Percentiles rank a stretch among this genome's conserved stretches.
Evolutionary conservation across 1,140 invertebrate species (phyloP).

Genomic region (Polypedilum vanderplanki): DNA sequence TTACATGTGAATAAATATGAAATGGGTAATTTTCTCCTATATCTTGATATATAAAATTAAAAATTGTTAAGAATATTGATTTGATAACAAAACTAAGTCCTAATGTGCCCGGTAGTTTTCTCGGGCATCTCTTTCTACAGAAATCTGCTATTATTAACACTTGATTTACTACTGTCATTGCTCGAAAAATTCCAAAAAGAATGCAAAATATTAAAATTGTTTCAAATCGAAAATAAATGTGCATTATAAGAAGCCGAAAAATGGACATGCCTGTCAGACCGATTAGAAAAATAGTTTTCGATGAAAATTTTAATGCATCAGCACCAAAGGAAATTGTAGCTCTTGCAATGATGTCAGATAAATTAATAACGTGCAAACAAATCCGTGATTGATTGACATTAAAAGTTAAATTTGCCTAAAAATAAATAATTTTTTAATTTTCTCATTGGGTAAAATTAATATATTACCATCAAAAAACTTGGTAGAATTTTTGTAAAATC

Average conservation of each 20-base stretch:
- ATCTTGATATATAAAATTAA: background rate
- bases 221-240: background rate
- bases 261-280: background rate
- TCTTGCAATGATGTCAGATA: background rate
- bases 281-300: background rate
- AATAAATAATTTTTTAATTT: background rate
- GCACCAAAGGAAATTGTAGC: background rate
- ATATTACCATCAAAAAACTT: background rate
- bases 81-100: background rate
- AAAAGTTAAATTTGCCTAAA: background rate
- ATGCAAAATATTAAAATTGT: background rate
- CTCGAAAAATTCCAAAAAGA: background rate
- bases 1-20: background rate
- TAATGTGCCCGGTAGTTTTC: background rate
- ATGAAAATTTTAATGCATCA: background rate
- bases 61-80: background rate
- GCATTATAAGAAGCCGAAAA: background rate
- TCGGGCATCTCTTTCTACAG: background rate
- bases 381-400: background rate
- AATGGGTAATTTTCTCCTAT: background rate
- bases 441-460: background rate
- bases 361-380: background rate
- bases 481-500: background rate
- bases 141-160: background rate
- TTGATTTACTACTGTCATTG: background rate